Evolutionary conservation across 1,140 invertebrate genomes (phyloP).

Genomic region (Listronotus bonariensis): DNA sequence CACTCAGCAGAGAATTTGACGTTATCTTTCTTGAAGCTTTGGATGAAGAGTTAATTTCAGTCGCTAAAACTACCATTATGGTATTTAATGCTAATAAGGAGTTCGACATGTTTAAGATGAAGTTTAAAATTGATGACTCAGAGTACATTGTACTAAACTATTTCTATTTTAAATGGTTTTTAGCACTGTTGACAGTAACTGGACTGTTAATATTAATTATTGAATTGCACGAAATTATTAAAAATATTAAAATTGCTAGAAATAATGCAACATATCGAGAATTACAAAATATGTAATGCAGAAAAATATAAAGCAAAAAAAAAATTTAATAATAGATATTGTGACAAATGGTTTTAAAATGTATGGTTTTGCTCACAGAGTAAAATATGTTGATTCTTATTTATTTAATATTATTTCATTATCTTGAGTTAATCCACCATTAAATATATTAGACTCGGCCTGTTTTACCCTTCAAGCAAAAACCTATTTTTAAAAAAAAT

Average conservation of each 20-base stretch:
- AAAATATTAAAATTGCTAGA: conserved; percentile 3
- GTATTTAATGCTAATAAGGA: conserved; percentile 5
- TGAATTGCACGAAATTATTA: conserved; percentile 27
- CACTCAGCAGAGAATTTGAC: conserved; percentile 14
- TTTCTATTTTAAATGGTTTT: conserved; percentile 32
- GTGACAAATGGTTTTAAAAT: too few relatives aligned
- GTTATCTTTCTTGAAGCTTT: conserved; percentile 18
- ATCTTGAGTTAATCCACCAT: too few relatives aligned
- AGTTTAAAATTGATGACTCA: conserved; percentile 9
- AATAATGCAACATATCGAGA: conserved; percentile 1
- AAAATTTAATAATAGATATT: too few relatives aligned
- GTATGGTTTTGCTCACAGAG: too few relatives aligned
- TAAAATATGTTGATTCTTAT: too few relatives aligned
- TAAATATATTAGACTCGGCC: too few relatives aligned
- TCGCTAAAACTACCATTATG: conserved; percentile 8
- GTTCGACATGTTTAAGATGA: conserved; percentile 18
- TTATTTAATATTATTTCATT: too few relatives aligned
- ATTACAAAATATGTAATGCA: conserved; percentile 11
- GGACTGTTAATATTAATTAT: conserved; percentile 22
- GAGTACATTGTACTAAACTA: conserved; percentile 33
- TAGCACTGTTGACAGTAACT: conserved; percentile 24
- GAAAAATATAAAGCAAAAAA: too few relatives aligned
- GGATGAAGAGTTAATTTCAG: conserved; percentile 2
- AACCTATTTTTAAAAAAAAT: too few relatives aligned
- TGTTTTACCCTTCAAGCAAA: too few relatives aligned